A percentile compares a stretch with the other conserved stretches of the same genome.
These are phyloP conservation scores for Trichopoda pennipes DNA, from an alignment of 2,888 invertebrate genomes.

Conservation along the genomic window DNA sequence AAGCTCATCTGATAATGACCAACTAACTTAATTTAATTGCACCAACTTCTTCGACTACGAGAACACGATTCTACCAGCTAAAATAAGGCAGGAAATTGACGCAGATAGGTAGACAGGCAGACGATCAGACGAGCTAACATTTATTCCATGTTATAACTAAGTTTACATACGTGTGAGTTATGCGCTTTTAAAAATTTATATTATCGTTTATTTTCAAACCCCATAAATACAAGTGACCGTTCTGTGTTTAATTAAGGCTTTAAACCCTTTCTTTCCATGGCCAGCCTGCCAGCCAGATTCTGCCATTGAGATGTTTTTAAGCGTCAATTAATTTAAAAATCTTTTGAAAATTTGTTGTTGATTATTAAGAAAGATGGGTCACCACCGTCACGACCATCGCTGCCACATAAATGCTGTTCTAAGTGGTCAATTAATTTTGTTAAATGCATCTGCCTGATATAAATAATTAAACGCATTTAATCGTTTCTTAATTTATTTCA, in stretches of 20 bases:
- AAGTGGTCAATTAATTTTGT: constrained; percentile 68
- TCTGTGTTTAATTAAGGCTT: constrained; percentile 63
- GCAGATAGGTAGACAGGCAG: background rate
- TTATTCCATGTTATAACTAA: constrained; percentile 16
- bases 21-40: constrained; percentile 77
- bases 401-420: constrained; percentile 55
- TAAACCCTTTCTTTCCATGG: constrained; percentile 14
- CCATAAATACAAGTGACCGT: constrained; percentile 22
- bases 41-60: constrained; percentile 39
- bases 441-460: constrained; percentile 57
- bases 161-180: constrained; percentile 66
- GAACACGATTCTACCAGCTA: constrained; percentile 19
- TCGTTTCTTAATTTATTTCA: constrained; percentile 42
- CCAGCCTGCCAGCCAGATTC: constrained; percentile 44
- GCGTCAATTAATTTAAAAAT: constrained; percentile 67
- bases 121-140: constrained; percentile 6
- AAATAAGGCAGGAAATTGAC: constrained; percentile 43
- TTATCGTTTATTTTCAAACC: constrained; percentile 53
- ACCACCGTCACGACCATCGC: constrained; percentile 11
- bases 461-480: constrained; percentile 62
- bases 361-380: constrained; percentile 66
- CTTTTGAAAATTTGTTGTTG: constrained; percentile 62
- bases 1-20: constrained; percentile 80
- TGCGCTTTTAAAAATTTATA: constrained; percentile 65
- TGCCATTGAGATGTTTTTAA: constrained; percentile 64